Evolutionary conservation across 2,113 vertebrate genomes (phyloP).

Genomic region (Marcusenius ussheri): DNA sequence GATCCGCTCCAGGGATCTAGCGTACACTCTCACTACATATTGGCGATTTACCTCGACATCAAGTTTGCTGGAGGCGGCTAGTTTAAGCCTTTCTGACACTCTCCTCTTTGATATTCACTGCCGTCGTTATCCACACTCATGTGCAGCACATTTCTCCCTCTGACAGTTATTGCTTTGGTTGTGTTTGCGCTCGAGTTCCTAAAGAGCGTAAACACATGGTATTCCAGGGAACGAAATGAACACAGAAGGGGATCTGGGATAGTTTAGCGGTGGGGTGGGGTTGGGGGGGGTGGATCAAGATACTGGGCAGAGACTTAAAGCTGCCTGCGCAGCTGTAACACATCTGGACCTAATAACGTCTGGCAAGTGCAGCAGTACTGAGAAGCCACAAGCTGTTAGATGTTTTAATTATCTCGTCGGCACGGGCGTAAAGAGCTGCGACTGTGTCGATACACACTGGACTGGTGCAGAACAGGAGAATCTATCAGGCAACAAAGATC

Average conservation of each 20-base stretch:
- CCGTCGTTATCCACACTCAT: neutral
- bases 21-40: neutral
- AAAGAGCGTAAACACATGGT: neutral
- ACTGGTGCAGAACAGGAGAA: neutral
- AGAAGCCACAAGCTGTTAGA: constrained; percentile 6
- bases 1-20: neutral
- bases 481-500: neutral
- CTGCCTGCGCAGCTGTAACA: neutral
- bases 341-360: constrained; percentile 8
- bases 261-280: neutral
- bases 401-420: constrained; percentile 7
- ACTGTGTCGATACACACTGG: neutral
- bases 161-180: neutral
- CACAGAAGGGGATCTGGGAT: neutral
- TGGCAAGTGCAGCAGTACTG: neutral
- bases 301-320: neutral
- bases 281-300: neutral
- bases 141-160: neutral
- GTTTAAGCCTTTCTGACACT: neutral
- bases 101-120: neutral
- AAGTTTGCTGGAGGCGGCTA: neutral
- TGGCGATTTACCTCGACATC: neutral
- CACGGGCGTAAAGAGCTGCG: neutral
- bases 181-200: neutral
- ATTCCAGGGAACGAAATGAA: neutral